phyloP scores from a whole-genome alignment of 2,113 vertebrate genomes.

The Anolis carolinensis region DNA sequence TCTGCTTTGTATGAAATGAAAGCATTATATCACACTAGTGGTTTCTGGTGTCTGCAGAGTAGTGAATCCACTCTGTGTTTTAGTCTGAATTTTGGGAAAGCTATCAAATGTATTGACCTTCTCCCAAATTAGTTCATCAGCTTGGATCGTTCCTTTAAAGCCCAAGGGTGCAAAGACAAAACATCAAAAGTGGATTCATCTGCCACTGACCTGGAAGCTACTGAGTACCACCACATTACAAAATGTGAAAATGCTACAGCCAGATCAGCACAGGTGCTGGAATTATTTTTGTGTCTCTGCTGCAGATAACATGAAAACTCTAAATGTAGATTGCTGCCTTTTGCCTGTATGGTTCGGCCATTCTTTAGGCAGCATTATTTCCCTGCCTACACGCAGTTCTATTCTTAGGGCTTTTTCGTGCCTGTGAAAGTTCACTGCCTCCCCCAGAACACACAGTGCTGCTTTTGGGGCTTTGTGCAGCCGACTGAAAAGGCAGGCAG shows the following conservation, averaged over 20 bases:
- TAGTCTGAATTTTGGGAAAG: too few species aligned
- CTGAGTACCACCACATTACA: background rate
- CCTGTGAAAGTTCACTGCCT: slow-evolving; percentile 30
- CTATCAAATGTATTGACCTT: too few species aligned
- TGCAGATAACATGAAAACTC: background rate
- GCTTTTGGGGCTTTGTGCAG: slow-evolving; percentile 5
- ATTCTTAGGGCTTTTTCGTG: slow-evolving; percentile 32
- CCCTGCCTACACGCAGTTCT: slow-evolving; percentile 23
- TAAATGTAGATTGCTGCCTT: slow-evolving; percentile 15
- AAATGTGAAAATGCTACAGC: background rate
- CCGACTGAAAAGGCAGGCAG: slow-evolving; percentile 6
- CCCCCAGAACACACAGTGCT: slow-evolving; percentile 7
- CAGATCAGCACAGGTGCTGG: background rate
- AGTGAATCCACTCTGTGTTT: too few species aligned
- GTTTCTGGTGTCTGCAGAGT: too few species aligned
- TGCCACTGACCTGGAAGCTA: background rate
- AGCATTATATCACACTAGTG: background rate
- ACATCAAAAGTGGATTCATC: too few species aligned
- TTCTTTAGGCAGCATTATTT: slow-evolving; percentile 20
- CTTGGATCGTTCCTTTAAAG: too few species aligned
- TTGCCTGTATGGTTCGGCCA: background rate
- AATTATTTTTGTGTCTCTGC: background rate
- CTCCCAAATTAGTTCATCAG: too few species aligned
- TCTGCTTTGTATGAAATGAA: background rate
- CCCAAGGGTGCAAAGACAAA: too few species aligned